Base-by-base conservation (phyloP, 2,797 vertebrate genomes). In the Macroramphosus scolopax region DNA sequence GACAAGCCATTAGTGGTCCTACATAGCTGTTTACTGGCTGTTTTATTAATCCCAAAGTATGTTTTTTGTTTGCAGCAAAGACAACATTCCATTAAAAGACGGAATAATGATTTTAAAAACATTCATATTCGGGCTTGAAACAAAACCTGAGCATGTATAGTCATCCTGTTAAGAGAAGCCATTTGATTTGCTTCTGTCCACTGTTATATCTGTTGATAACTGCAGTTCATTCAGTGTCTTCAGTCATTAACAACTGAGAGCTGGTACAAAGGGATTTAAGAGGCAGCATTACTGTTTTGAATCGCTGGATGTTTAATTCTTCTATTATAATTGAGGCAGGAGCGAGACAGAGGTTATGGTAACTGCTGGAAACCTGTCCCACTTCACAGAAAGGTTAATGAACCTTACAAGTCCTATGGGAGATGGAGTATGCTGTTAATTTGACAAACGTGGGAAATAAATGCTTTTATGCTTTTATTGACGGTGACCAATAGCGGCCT, bases 401-500 rank as follows among this genome's bases (percentile, higher is more conserved):
- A 92, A 92, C 89, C 90, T 84, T 86, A 83, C 83, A 82, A 91
- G 85, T 90, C 91, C 90, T 90, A 89, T 89, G 91, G 90, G 90
- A 92, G 91, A 89, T 92, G 88, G 89, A 92, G 91, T 91, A 91
- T 84, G 89, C 88, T 87, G 87, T 88, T 92, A 92, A 92, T 92
- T 91, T 91, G 90, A 91, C 88, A 87, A 91, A 92, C 89, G 90
- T 91, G 90, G 89, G 88, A 92, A 92, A 91, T 90, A 90, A 91
- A 92, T 90, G 91, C 91, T 92, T 92, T 92, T 91, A 91, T 92
- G 91, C 91, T 91, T 92, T 92, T 92, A 92, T 91, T 92, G 91
- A 89, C 65, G 79, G 89, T 91, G 91, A 91, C 91, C 89, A 90
- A 86, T 85, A 88, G 81, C 88, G 90, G 91, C 91, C 91, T 91